Evolutionary conservation across 2,797 vertebrate genomes (phyloP).

Genomic region (Tinamus major): DNA sequence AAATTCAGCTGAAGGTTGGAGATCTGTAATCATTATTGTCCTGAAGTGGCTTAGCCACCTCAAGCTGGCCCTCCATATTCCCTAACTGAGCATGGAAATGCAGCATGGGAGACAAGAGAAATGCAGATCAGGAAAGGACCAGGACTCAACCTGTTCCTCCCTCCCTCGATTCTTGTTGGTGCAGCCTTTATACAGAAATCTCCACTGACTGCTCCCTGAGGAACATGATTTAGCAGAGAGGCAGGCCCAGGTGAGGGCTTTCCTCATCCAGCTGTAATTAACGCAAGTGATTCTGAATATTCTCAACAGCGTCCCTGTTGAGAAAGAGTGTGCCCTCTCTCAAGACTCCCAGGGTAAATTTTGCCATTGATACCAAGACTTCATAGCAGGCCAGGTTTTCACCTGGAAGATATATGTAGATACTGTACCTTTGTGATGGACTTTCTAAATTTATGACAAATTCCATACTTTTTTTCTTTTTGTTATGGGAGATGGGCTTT

Average conservation of each 20-base stretch:
- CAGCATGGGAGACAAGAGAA: background rate
- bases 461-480: background rate
- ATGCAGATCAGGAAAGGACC: background rate
- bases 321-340: fast-evolving
- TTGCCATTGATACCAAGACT: background rate
- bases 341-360: background rate
- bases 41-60: background rate
- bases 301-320: background rate
- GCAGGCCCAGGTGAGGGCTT: background rate
- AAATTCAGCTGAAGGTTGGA: background rate
- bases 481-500: background rate
- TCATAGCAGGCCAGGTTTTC: background rate
- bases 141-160: background rate
- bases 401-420: background rate
- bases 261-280: background rate
- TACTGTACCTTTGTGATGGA: background rate
- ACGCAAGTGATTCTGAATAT: background rate
- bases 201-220: fast-evolving
- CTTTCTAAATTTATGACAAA: background rate
- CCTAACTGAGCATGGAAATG: fast-evolving
- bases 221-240: background rate
- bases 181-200: background rate
- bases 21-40: background rate
- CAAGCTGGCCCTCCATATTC: background rate
- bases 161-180: no score